phyloP scores from a whole-genome alignment of 1,140 invertebrate species.

The Trinorchestia longiramus region DNA sequence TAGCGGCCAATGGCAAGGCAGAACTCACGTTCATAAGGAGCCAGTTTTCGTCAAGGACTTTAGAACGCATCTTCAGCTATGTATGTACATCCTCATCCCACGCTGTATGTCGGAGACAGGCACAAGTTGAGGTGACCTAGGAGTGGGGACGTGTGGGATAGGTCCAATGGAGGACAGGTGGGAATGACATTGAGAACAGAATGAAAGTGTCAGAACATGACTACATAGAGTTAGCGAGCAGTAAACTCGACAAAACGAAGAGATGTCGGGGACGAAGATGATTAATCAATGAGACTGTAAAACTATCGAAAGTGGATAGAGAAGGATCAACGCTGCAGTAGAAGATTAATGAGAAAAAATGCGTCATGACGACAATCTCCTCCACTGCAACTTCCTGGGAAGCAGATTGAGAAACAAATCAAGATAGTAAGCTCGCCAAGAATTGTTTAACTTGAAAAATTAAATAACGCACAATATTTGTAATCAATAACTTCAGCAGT shows the following conservation, averaged over 20 bases:
- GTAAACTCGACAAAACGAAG: not conserved
- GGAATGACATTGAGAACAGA: not conserved
- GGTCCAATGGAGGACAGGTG: not conserved
- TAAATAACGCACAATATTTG: too few species aligned
- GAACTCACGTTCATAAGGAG: not conserved
- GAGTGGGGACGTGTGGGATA: not conserved
- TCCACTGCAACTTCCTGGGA: not conserved
- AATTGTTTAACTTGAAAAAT: too few species aligned
- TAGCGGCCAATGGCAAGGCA: not conserved
- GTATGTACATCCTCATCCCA: conserved; percentile 6
- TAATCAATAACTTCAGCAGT: too few species aligned
- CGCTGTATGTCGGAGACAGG: not conserved
- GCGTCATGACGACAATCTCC: not conserved
- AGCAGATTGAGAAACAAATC: not conserved
- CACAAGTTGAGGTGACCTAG: not conserved
- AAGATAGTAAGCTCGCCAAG: not conserved
- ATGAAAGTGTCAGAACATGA: not conserved
- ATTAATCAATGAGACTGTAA: not conserved
- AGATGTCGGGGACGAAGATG: not conserved
- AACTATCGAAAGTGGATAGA: not conserved
- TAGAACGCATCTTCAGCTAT: not conserved
- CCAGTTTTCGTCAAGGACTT: not conserved
- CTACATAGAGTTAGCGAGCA: not conserved
- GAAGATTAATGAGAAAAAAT: not conserved
- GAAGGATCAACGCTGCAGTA: not conserved